Conservation (phyloP, 2,113 vertebrate genomes). For the Gambusia affinis region DNA sequence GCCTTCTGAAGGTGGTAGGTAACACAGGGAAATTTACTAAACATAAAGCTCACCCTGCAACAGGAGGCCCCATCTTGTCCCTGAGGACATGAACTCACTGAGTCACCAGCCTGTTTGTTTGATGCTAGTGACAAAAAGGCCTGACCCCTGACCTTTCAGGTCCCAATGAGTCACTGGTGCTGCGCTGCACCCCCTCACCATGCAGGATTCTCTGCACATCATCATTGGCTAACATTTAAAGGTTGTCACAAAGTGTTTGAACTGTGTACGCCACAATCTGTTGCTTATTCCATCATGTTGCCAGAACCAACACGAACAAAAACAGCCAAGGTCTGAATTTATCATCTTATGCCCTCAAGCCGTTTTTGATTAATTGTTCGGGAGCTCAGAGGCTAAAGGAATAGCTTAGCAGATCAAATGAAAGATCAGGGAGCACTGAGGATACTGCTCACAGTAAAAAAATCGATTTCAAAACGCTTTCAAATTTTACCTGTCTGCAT, state of each 20-base stretch:
- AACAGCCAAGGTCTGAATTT: slow-evolving; percentile 26
- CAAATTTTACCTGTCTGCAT: slow-evolving; percentile 6
- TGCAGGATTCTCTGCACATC: slow-evolving; percentile 21
- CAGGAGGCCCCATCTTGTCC: slow-evolving; percentile 8
- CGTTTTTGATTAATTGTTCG: background rate
- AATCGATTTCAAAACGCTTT: slow-evolving; percentile 1
- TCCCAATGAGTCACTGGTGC: slow-evolving; percentile 65
- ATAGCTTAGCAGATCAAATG: slow-evolving; percentile 9
- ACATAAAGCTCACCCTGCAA: slow-evolving; percentile 29
- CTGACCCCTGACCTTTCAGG: slow-evolving; percentile 73
- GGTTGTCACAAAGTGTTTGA: slow-evolving; percentile 54
- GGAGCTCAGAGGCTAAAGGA: background rate
- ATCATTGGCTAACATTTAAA: slow-evolving; percentile 66
- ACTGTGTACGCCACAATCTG: slow-evolving; percentile 11
- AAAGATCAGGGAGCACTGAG: slow-evolving; percentile 11
- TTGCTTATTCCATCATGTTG: slow-evolving; percentile 23
- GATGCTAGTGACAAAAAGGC: slow-evolving; percentile 71
- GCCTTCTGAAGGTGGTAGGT: slow-evolving; percentile 59
- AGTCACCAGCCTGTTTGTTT: slow-evolving; percentile 63
- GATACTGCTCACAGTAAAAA: slow-evolving; percentile 3
- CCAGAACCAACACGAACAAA: slow-evolving; percentile 11
- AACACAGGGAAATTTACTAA: slow-evolving; percentile 69
- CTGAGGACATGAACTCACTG: slow-evolving; percentile 62
- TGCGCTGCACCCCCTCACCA: slow-evolving; percentile 28
- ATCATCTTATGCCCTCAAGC: background rate